Conservation (phyloP, 1,140 invertebrate genomes). For the Pachypsylla venusta region DNA sequence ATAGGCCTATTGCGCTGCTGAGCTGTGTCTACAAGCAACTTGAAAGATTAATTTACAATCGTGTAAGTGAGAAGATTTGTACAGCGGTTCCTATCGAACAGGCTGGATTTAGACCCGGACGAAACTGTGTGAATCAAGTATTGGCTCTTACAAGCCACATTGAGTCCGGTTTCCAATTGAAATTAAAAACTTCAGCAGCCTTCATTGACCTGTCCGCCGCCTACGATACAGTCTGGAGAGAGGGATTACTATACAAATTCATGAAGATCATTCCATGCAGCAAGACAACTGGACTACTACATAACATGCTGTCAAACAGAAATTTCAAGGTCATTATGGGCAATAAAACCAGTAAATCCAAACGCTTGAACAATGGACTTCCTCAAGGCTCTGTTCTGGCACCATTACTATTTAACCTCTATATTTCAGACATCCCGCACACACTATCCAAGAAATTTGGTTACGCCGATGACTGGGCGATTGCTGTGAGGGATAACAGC, state of each 20-base stretch:
- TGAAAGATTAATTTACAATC: slow-evolving; percentile 11
- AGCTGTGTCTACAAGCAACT: slow-evolving; percentile 6
- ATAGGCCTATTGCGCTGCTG: slow-evolving; percentile 13
- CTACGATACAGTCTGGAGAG: slow-evolving; percentile 12
- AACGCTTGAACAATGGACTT: slow-evolving; percentile 7
- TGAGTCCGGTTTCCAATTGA: slow-evolving; percentile 16
- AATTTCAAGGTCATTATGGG: slow-evolving; percentile 6
- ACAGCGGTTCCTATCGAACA: slow-evolving; percentile 9
- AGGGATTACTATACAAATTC: slow-evolving; percentile 14
- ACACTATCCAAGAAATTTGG: background rate
- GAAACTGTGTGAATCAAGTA: slow-evolving; percentile 17
- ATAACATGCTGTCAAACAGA: slow-evolving; percentile 14
- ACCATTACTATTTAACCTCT: slow-evolving; percentile 10
- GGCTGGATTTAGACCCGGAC: slow-evolving; percentile 13
- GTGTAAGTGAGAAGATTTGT: slow-evolving; percentile 8
- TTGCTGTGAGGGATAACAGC: background rate
- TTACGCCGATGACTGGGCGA: slow-evolving; percentile 6
- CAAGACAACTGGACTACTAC: slow-evolving; percentile 8
- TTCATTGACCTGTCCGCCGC: slow-evolving; percentile 10
- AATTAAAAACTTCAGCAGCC: background rate
- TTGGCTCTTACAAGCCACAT: slow-evolving; percentile 12
- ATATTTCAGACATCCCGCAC: background rate
- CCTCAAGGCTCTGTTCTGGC: slow-evolving; percentile 5
- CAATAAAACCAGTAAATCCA: slow-evolving; percentile 1
- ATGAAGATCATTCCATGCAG: slow-evolving; percentile 11